Percentiles rank a stretch among this genome's conserved stretches.
Conservation (phyloP, 2,888 invertebrate genomes). For the Pteria penguin region DNA sequence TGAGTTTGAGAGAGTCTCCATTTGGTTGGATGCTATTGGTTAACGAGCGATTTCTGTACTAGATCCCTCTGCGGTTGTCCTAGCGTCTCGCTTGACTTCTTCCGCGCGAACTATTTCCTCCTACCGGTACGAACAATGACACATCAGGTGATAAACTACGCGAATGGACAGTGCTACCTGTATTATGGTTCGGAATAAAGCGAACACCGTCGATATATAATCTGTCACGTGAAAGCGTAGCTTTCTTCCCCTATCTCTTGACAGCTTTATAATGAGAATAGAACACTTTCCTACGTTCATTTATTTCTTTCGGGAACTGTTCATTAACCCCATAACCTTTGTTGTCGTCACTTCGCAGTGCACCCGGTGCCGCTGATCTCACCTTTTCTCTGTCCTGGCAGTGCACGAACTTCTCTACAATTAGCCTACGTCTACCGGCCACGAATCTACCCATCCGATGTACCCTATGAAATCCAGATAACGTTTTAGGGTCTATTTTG, state of each 20-base stretch:
- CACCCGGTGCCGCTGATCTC: not conserved
- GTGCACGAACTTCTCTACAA: conserved; percentile 24
- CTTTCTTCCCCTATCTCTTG: conserved; percentile 4
- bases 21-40: not conserved
- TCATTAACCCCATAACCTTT: conserved; percentile 16
- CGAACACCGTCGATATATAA: not conserved
- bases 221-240: not conserved
- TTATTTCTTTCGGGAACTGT: conserved; percentile 28
- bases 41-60: not conserved
- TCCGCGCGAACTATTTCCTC: not conserved
- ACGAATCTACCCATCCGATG: conserved; percentile 13
- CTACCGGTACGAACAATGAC: not conserved
- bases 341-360: conserved; percentile 1
- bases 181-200: not conserved
- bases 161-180: no score
- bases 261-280: conserved; percentile 22
- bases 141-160: not conserved
- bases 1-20: not conserved
- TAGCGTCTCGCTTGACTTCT: not conserved
- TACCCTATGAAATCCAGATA: conserved; percentile 24
- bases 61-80: conserved; percentile 6
- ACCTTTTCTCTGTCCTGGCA: conserved; percentile 31
- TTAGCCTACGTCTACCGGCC: conserved; percentile 12
- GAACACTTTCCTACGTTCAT: conserved; percentile 5
- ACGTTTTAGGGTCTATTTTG: conserved; percentile 1